Percentiles rank a stretch among this genome's conserved stretches.
phyloP scores from a whole-genome alignment of 2,888 invertebrate genomes.

The Crepidodera aurea region DNA sequence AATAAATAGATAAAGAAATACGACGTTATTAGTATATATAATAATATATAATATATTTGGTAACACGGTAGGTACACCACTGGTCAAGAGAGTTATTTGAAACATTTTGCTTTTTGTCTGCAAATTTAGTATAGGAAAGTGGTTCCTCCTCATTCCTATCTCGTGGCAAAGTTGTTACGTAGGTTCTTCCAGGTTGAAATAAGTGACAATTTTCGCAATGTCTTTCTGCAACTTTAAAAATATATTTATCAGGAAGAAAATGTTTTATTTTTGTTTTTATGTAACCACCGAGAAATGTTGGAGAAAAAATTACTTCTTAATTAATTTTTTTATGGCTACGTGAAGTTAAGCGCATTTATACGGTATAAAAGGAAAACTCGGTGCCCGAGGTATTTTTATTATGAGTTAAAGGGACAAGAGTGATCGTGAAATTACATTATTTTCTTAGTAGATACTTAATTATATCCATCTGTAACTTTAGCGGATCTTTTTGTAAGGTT shows the following conservation, averaged over 20 bases:
- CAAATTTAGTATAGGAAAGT: slow-evolving; percentile 28
- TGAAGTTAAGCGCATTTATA: slow-evolving; percentile 12
- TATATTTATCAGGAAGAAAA: slow-evolving; percentile 2
- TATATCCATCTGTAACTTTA: neutral
- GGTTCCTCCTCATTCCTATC: slow-evolving; percentile 15
- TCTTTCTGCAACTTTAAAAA: slow-evolving; percentile 7
- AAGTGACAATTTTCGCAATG: neutral
- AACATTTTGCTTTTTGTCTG: slow-evolving; percentile 35
- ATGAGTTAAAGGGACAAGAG: neutral
- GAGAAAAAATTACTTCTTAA: slow-evolving; percentile 8
- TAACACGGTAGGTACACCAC: slow-evolving; percentile 1
- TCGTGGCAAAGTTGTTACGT: slow-evolving; percentile 3
- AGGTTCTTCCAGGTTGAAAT: slow-evolving; percentile 17
- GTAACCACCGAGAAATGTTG: slow-evolving; percentile 11
- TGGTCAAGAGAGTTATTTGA: slow-evolving; percentile 29
- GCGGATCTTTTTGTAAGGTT: no score
- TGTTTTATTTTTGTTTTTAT: slow-evolving; percentile 16
- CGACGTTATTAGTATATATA: no score
- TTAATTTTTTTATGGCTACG: slow-evolving; percentile 15
- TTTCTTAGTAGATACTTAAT: neutral
- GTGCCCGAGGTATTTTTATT: neutral
- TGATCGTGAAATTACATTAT: neutral
- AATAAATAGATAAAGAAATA: no score
- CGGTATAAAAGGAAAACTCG: slow-evolving; percentile 8
- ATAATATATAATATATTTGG: no score